Evolutionary conservation across 1,140 invertebrate species (phyloP).

Genomic region (Fopius arisanus): DNA sequence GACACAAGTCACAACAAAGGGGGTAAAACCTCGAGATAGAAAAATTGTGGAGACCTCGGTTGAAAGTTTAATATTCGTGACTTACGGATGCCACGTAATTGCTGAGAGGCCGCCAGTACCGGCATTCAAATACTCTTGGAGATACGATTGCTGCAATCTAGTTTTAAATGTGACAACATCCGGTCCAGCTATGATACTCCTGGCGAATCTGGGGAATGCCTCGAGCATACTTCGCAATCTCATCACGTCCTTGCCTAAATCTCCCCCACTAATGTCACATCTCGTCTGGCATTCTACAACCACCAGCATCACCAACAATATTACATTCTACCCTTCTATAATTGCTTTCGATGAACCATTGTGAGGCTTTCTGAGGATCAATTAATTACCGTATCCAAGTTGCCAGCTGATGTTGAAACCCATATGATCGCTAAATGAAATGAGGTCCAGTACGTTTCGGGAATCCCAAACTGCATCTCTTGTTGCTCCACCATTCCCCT

Average conservation of each 20-base stretch:
- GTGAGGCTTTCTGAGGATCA: too few species aligned
- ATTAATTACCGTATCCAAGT: constrained; percentile 70
- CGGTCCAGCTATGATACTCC: constrained; percentile 55
- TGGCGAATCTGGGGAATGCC: constrained; percentile 63
- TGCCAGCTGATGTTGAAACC: constrained; percentile 70
- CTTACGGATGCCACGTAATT: constrained; percentile 72
- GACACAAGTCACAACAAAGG: neutral
- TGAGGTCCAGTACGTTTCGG: constrained; percentile 63
- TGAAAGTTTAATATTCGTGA: constrained; percentile 31
- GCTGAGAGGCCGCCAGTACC: constrained; percentile 66
- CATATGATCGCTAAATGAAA: constrained; percentile 68
- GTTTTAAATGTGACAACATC: constrained; percentile 53
- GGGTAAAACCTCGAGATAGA: neutral
- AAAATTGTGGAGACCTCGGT: constrained; percentile 18
- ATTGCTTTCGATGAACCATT: neutral
- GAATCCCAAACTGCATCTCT: constrained; percentile 63
- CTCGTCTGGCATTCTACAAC: constrained; percentile 52
- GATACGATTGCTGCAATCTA: constrained; percentile 63
- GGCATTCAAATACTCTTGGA: constrained; percentile 67
- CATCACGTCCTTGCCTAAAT: constrained; percentile 64
- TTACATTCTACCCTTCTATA: neutral
- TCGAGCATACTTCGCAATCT: constrained; percentile 68
- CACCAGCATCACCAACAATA: neutral
- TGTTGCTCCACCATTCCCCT: neutral
- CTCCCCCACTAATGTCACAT: constrained; percentile 47